Percentiles rank a stretch among this genome's conserved stretches.
These are phyloP conservation scores for Caenorhabditis sp. DNA, from an alignment of 2,888 invertebrate species.

Conservation along the genomic window DNA sequence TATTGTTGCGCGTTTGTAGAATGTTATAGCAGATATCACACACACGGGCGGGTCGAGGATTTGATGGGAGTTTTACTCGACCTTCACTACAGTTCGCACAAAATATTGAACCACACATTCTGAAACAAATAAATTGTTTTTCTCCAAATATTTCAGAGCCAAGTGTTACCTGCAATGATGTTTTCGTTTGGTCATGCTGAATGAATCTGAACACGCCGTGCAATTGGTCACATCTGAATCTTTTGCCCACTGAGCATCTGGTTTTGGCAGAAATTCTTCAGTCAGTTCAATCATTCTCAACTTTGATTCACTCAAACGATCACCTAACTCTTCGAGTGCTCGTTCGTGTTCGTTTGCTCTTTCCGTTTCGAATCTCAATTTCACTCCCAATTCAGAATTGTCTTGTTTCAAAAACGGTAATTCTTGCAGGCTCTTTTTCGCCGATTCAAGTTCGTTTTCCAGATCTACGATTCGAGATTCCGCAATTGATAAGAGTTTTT, in stretches of 20 bases:
- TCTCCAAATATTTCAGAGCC: too few species aligned
- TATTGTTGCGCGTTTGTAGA: not conserved
- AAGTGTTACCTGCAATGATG: conserved; percentile 60
- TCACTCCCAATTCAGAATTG: conserved; percentile 16
- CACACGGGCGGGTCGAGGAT: conserved; percentile 50
- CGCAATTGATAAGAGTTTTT: conserved; percentile 23
- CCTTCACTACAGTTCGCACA: conserved; percentile 50
- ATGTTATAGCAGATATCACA: conserved; percentile 41
- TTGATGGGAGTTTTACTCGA: conserved; percentile 56
- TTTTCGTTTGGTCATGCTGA: conserved; percentile 52
- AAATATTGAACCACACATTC: conserved; percentile 58
- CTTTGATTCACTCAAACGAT: conserved; percentile 51
- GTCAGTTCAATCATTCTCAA: conserved; percentile 54
- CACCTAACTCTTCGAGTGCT: conserved; percentile 59
- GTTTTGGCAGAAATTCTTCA: conserved; percentile 56
- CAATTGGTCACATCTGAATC: conserved; percentile 51
- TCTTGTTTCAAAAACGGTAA: conserved; percentile 22
- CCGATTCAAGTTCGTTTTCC: not conserved
- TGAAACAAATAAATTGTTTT: conserved; percentile 26
- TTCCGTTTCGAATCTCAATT: conserved; percentile 21
- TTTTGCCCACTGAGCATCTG: conserved; percentile 53
- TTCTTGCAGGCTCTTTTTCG: not conserved
- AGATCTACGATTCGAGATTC: not conserved
- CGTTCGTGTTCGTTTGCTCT: conserved; percentile 44
- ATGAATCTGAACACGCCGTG: conserved; percentile 41